Evolutionary conservation across 2,797 vertebrate genomes (phyloP).

Genomic region (Enteromius treurensis): DNA sequence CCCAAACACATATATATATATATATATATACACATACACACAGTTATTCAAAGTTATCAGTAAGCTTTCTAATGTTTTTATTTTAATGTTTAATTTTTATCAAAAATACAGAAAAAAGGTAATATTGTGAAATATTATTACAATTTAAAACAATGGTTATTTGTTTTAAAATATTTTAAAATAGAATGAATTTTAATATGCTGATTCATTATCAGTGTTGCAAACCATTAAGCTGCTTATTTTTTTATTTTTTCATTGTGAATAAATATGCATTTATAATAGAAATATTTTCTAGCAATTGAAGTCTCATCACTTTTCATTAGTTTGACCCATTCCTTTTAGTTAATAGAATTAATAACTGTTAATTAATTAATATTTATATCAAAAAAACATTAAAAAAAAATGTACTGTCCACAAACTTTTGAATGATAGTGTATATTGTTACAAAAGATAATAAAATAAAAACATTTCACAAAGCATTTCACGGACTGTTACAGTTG

Average conservation of each 20-base stretch:
- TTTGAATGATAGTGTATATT: not conserved
- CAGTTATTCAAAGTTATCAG: not conserved
- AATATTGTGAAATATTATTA: no score
- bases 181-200: not conserved
- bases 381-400: no score
- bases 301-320: not conserved
- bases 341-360: no score
- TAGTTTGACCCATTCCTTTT: not conserved
- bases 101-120: not conserved
- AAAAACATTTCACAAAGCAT: not conserved
- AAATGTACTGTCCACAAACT: no score
- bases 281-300: not conserved
- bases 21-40: no score
- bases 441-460: not conserved
- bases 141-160: not conserved
- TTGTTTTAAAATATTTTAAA: not conserved
- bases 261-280: not conserved
- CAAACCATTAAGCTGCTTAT: not conserved
- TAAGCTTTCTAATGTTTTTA: not conserved
- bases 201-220: not conserved
- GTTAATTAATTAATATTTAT: not conserved
- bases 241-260: no score
- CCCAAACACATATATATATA: no score
- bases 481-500: constrained; percentile 18
- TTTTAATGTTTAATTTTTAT: not conserved